Percentiles rank a stretch among this genome's conserved stretches.
Evolutionary conservation across 2,797 vertebrate species (phyloP).

Genomic region (Sciurus vulgaris): DNA sequence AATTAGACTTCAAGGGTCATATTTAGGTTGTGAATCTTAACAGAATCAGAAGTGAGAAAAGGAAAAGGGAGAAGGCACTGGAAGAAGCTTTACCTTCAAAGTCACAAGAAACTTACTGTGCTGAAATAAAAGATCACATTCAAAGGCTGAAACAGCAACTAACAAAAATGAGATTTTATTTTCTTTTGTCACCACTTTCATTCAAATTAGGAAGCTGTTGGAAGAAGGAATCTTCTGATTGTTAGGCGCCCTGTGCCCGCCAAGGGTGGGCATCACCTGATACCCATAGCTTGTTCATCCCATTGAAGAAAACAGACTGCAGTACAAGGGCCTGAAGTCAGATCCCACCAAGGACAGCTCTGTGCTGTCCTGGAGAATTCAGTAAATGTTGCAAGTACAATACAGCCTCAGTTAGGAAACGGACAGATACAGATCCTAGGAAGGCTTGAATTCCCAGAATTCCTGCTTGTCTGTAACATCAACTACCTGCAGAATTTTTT

Average conservation of each 20-base stretch:
- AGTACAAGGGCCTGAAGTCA: not conserved
- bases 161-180: not conserved
- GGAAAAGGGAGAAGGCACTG: not conserved
- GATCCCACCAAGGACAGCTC: not conserved
- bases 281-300: not conserved
- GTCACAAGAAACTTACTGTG: not conserved
- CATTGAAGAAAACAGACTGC: not conserved
- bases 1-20: not conserved
- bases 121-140: conserved; percentile 12
- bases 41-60: not conserved
- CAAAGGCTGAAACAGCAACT: not conserved
- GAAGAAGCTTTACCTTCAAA: conserved; percentile 30
- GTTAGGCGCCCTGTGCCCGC: not conserved
- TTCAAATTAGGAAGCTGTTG: not conserved
- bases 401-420: not conserved
- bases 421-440: not conserved
- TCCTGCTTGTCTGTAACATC: not conserved
- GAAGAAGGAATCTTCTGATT: not conserved
- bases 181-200: not conserved
- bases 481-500: not conserved
- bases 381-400: not conserved
- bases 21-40: not conserved
- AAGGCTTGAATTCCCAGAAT: not conserved
- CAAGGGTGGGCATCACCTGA: not conserved
- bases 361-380: not conserved